Evolutionary conservation across 2,888 invertebrate genomes (phyloP), one percentile per base, ranked within the genome.

Genomic region (Drosophila tripunctata): DNA sequence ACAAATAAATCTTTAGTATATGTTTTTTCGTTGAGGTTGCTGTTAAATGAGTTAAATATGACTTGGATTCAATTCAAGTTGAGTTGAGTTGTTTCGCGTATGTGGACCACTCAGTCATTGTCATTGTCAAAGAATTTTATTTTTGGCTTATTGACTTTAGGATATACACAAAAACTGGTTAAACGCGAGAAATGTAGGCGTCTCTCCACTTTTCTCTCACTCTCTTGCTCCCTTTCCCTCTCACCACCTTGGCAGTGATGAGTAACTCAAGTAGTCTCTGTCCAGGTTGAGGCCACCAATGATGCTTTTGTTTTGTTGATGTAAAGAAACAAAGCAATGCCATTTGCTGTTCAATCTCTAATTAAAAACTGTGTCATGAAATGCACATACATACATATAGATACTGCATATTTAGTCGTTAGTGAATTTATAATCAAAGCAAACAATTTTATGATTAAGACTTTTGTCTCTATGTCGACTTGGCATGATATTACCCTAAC

Each of bases 91-190:
- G 54, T 41, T 31, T 50, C 61, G 58, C 63, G 62, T 75, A 75
- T 58, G 62, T 71, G 51, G 67, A 67, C 74, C 74, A 73, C 63
- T 75, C 83, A 75, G 79, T 79, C 86, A 82, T 79, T 85, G 76
- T 79, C 85, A 79, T 85, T 78, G 79, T 57, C 61, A 60, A 80
- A 82, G 79, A 85, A 80, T 79, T 85, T 83, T 65, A 69, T 64
- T 75, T 78, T 79, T 63, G 73, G 61, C 60, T 55, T 67, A 78
- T 82, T 78, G 63, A 75, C 78, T 71, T 67, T 58, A 57, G 27
- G 41, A 62, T 63, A 57, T 38, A 63, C 30, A 44, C 15, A 15
- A 17, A 69, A 69, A 69, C 72, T 61, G 71, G 75, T 73, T 65
- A 41, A 50, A 6, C 33, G 24, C 44, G 60, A 19, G 40, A 35